These are phyloP conservation scores for Psittacus erithacus DNA, from an alignment of 2,113 vertebrate species.

Conservation along the genomic window DNA sequence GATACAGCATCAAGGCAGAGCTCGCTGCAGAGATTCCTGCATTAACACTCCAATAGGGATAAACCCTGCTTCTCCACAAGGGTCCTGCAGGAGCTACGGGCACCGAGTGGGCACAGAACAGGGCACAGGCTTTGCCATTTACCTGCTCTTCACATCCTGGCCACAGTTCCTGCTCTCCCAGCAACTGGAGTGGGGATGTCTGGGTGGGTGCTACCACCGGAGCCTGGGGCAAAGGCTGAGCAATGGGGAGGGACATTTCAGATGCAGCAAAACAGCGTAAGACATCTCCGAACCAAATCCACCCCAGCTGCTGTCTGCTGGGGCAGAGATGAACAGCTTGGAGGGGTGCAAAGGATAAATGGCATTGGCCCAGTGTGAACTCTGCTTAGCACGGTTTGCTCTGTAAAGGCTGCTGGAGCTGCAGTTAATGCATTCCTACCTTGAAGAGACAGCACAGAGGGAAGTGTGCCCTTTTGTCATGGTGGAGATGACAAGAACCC, in stretches of 20 bases:
- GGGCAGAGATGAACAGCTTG: not conserved
- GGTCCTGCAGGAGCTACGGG: not conserved
- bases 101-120: rapidly evolving
- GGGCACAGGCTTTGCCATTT: rapidly evolving
- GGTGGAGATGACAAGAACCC: rapidly evolving
- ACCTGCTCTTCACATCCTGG: not conserved
- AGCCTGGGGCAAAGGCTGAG: not conserved
- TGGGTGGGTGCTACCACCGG: too few species aligned
- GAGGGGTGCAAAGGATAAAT: not conserved
- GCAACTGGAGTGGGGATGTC: rapidly evolving
- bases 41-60: rapidly evolving
- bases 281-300: not conserved
- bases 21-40: not conserved
- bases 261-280: not conserved
- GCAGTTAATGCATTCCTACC: not conserved
- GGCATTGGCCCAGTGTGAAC: not conserved
- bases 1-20: rapidly evolving
- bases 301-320: not conserved
- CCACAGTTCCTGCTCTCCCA: too few species aligned
- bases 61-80: not conserved
- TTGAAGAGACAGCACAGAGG: too few species aligned
- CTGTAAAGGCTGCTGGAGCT: not conserved
- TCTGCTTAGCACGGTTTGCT: not conserved
- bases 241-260: rapidly evolving
- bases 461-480: not conserved